Evolutionary conservation across 2,888 invertebrate species (phyloP).

Genomic region (Folsomia manolachei): DNA sequence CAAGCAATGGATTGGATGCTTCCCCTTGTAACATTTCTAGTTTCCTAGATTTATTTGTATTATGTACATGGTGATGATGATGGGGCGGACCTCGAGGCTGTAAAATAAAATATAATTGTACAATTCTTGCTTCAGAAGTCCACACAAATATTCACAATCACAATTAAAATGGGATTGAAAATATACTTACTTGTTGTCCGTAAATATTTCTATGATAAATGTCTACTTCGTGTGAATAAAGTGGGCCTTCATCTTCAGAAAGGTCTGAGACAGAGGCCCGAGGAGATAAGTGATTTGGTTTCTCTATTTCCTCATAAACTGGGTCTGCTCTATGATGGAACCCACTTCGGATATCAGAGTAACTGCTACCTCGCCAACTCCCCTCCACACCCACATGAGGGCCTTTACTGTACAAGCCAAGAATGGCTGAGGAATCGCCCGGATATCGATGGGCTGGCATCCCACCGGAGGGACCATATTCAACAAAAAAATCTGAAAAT

Average conservation of each 20-base stretch:
- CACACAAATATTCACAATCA: neutral
- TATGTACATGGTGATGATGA: conserved; percentile 45
- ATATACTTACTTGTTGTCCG: conserved; percentile 48
- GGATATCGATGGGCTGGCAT: conserved; percentile 35
- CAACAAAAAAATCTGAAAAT: conserved; percentile 10
- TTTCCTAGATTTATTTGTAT: conserved; percentile 40
- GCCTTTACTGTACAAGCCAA: conserved; percentile 48
- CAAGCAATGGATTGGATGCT: conserved; percentile 47
- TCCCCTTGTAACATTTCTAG: conserved; percentile 47
- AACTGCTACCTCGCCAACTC: conserved; percentile 50
- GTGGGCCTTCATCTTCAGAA: conserved; percentile 49
- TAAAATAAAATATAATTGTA: conserved; percentile 10
- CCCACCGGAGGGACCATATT: conserved; percentile 29
- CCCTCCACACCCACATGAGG: conserved; percentile 40
- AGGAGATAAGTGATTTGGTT: conserved; percentile 48
- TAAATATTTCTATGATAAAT: conserved; percentile 49
- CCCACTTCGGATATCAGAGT: conserved; percentile 47
- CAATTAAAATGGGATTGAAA: too few relatives aligned
- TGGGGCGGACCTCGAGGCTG: conserved; percentile 43
- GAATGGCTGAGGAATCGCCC: conserved; percentile 40
- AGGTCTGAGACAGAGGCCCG: conserved; percentile 50
- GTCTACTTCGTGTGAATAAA: conserved; percentile 49
- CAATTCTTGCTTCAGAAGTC: neutral
- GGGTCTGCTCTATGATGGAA: conserved; percentile 44
- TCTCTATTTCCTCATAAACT: conserved; percentile 50